A percentile compares a stretch with the other conserved stretches of the same genome.
phyloP scores from a whole-genome alignment of 2,888 invertebrate species.

The Steinernema hermaphroditum region DNA sequence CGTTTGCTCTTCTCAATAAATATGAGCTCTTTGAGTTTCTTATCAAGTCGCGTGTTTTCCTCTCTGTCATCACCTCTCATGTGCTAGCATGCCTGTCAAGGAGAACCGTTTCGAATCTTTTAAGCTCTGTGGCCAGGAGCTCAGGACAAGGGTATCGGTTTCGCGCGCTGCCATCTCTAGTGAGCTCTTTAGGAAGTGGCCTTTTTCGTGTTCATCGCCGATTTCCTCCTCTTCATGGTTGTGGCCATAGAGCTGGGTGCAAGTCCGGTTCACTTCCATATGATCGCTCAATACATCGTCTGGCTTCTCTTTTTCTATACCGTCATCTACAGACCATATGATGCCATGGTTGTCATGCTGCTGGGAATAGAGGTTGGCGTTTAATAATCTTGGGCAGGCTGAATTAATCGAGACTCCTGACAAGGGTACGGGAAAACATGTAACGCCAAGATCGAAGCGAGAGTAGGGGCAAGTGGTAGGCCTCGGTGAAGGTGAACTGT shows the following conservation, averaged over 20 bases:
- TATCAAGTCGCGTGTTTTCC: not conserved
- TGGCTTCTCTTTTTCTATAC: slow-evolving; percentile 4
- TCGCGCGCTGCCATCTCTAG: too few relatives aligned
- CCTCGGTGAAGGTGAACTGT: too few relatives aligned
- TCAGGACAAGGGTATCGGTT: not conserved
- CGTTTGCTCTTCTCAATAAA: not conserved
- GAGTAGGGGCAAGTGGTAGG: too few relatives aligned
- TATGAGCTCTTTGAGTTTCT: not conserved
- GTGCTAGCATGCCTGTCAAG: not conserved
- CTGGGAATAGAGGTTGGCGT: slow-evolving; percentile 9
- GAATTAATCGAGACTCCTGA: too few relatives aligned
- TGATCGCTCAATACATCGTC: not conserved
- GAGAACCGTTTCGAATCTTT: not conserved
- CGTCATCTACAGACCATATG: slow-evolving; percentile 5
- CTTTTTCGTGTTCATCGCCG: slow-evolving; percentile 1
- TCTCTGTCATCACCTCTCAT: not conserved
- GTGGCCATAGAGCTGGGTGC: not conserved
- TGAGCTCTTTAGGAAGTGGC: not conserved
- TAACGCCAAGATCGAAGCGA: too few relatives aligned
- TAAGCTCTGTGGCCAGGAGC: not conserved
- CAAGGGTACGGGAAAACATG: too few relatives aligned
- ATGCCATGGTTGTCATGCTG: slow-evolving; percentile 9
- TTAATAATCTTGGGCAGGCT: too few relatives aligned
- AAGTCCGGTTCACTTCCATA: not conserved
- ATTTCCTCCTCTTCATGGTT: slow-evolving; percentile 2